phyloP scores from a whole-genome alignment of 2,888 invertebrate genomes.

The Drosophila tanythrix region DNA sequence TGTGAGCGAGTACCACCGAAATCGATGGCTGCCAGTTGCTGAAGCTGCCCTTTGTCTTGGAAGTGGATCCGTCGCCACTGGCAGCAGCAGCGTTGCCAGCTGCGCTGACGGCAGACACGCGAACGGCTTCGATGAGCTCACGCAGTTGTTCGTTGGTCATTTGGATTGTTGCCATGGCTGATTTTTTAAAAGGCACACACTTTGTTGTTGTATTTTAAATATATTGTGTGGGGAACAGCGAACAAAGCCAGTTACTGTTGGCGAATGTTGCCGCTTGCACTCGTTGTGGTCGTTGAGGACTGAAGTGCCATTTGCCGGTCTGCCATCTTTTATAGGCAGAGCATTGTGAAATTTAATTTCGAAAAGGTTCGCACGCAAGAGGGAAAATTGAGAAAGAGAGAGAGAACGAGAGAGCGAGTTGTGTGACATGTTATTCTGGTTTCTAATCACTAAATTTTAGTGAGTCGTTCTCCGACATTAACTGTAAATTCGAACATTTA shows the following conservation, averaged over 20 bases:
- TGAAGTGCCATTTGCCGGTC: conserved; percentile 24
- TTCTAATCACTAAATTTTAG: not conserved
- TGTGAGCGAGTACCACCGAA: conserved; percentile 77
- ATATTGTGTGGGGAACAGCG: conserved; percentile 26
- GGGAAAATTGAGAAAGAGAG: conserved; percentile 4
- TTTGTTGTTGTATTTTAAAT: conserved; percentile 7
- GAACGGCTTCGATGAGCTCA: conserved; percentile 78
- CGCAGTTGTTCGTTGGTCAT: conserved; percentile 82
- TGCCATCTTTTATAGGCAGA: conserved; percentile 46
- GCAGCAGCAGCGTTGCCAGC: conserved; percentile 38
- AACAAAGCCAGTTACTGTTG: conserved; percentile 62
- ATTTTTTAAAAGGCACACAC: conserved; percentile 10
- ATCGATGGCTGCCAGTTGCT: conserved; percentile 74
- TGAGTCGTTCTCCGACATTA: conserved; percentile 36
- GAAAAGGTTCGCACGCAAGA: conserved; percentile 46
- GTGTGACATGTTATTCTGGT: not conserved
- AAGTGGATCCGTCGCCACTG: conserved; percentile 15
- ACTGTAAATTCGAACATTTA: not conserved
- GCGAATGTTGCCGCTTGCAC: conserved; percentile 63
- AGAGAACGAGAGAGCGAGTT: not conserved
- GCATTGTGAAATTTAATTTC: conserved; percentile 65
- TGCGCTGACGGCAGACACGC: conserved; percentile 51
- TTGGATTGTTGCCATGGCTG: conserved; percentile 65
- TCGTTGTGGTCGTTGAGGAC: conserved; percentile 51
- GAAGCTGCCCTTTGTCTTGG: conserved; percentile 77